A percentile compares a stretch with the other conserved stretches of the same genome.
phyloP scores from a whole-genome alignment of 2,797 vertebrate species.

The Sebastes iracundus region DNA sequence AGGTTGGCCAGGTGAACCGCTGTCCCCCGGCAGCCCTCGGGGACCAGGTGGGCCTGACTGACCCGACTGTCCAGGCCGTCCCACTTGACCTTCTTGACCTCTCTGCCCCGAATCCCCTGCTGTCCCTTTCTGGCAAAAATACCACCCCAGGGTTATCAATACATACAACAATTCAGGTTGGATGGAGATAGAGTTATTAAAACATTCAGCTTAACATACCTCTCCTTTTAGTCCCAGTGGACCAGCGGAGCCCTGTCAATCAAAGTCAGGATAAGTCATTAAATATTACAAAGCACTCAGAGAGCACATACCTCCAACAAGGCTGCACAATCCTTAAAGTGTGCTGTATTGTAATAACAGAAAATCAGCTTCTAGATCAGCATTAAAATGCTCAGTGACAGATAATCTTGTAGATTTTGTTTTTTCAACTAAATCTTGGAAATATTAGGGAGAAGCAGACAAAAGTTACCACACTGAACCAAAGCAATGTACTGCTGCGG shows the following conservation, averaged over 20 bases:
- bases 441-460: neutral
- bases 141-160: conserved; percentile 64
- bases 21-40: conserved; percentile 85
- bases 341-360: neutral
- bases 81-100: conserved; percentile 88
- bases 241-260: conserved; percentile 87
- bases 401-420: neutral
- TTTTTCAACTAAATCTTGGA: neutral
- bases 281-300: neutral
- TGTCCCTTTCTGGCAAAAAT: conserved; percentile 90
- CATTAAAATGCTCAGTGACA: neutral
- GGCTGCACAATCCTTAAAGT: neutral
- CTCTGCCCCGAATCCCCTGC: conserved; percentile 87
- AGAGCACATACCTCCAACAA: neutral
- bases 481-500: too few species aligned
- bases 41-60: conserved; percentile 85
- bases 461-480: too few species aligned
- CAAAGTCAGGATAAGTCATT: conserved; percentile 30
- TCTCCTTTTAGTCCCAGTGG: conserved; percentile 87
- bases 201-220: conserved; percentile 79
- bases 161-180: neutral
- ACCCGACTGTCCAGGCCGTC: conserved; percentile 88
- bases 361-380: neutral
- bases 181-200: neutral
- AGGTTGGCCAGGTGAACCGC: conserved; percentile 79